Conservation (phyloP, 2,888 invertebrate species). For the Leptodirus hochenwartii region DNA sequence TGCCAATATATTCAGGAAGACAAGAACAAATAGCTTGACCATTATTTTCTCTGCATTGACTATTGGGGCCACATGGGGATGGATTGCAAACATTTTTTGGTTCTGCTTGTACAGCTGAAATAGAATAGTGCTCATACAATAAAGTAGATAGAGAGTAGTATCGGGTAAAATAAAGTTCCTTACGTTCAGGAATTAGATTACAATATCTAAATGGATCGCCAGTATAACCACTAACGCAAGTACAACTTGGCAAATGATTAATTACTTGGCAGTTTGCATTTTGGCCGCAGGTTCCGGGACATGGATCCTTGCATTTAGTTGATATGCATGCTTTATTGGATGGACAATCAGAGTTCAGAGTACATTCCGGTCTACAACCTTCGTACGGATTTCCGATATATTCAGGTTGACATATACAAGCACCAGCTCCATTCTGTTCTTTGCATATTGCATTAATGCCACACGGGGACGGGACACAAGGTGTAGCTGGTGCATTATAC, state of each 20-base stretch:
- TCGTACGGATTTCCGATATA: constrained; percentile 59
- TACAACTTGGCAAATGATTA: constrained; percentile 42
- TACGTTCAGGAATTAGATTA: constrained; percentile 21
- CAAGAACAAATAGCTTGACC: constrained; percentile 57
- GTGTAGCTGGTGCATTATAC: no score
- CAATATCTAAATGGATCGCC: constrained; percentile 45
- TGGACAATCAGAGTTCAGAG: constrained; percentile 24
- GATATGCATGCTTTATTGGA: constrained; percentile 31
- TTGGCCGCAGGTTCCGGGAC: constrained; percentile 32
- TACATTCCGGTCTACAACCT: constrained; percentile 37
- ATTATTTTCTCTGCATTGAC: constrained; percentile 52
- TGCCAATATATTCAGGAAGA: constrained; percentile 41
- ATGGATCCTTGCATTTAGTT: constrained; percentile 34
- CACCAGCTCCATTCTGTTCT: constrained; percentile 47
- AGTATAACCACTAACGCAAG: constrained; percentile 39
- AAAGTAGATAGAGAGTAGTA: background rate
- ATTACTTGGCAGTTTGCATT: constrained; percentile 33
- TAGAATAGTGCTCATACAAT: constrained; percentile 3
- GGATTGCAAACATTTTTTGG: constrained; percentile 38
- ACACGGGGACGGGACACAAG: constrained; percentile 33
- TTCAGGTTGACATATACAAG: constrained; percentile 49
- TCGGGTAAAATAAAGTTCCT: constrained; percentile 16
- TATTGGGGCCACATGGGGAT: constrained; percentile 56
- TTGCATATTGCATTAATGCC: constrained; percentile 52
- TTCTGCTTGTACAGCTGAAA: background rate